Conservation (phyloP, 2,797 vertebrate species). For the Acipenser oxyrinchus region DNA sequence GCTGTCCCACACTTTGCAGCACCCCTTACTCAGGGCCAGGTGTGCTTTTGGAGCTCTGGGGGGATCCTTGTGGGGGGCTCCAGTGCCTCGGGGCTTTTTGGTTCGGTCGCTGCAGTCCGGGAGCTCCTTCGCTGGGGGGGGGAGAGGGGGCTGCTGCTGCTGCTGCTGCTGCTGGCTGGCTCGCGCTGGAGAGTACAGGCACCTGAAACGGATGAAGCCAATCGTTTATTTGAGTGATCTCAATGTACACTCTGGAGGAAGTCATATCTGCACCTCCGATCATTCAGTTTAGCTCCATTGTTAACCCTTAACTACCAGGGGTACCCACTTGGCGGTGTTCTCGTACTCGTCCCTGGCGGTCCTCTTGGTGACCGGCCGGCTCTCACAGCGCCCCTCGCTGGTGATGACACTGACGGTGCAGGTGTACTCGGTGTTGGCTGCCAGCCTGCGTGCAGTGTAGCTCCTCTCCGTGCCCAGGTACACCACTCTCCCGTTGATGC, state of each 20-base stretch:
- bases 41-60: constrained; percentile 4
- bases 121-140: background rate
- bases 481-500: constrained; percentile 35
- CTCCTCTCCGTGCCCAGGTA: constrained; percentile 37
- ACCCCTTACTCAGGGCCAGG: background rate
- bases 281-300: background rate
- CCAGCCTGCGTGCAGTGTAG: constrained; percentile 30
- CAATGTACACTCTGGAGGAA: background rate
- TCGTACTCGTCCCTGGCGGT: constrained; percentile 34
- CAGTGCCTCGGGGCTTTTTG: constrained; percentile 10
- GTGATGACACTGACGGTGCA: constrained; percentile 41
- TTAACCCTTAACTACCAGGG: background rate
- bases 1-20: background rate
- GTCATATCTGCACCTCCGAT: too few relatives aligned
- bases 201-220: constrained; percentile 13
- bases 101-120: constrained; percentile 16
- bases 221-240: too few relatives aligned
- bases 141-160: constrained; percentile 15
- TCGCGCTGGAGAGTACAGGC: constrained; percentile 24
- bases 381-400: constrained; percentile 39
- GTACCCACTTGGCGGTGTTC: constrained; percentile 29
- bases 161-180: constrained; percentile 7
- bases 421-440: constrained; percentile 35
- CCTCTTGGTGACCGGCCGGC: constrained; percentile 36
- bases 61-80: background rate